Evolutionary conservation across 2,888 invertebrate species (phyloP), one percentile per base, ranked within the genome.

Genomic region (Uloborus plumipes): DNA sequence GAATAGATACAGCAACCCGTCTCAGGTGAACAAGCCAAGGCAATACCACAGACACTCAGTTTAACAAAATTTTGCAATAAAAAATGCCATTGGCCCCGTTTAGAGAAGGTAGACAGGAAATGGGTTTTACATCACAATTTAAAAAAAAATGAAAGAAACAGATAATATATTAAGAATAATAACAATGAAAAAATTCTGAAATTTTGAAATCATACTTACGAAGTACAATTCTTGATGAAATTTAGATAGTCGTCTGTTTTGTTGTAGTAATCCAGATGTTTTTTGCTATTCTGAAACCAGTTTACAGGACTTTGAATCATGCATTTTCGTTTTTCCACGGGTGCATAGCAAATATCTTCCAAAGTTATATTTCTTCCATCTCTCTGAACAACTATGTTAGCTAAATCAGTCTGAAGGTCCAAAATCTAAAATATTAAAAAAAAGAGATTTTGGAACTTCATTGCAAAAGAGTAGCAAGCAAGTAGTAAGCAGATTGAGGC

Each of bases 261-360:
- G 3, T 73, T 71, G 49, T 84, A 74, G 47, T 79, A 64, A 59
- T 67, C 72, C n/a, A 86, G 53, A 22, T 79, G 58, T 15, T 61
- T n/a, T 1, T 66, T 55, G 88, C 92, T 91, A 88, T 96, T 93
- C 88, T 95, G 93, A 90, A 93, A 98, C 91, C 96, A 99, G 65
- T 98, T 97, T 93, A 97, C 94, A 53, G 95, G 91, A 82, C 96
- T 96, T 91, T 96, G 94, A 14, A 99, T 92, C 16, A 94, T 93
- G 90, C 99, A 99, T 87, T 94, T 91, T 0, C 91, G 89, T 11
- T 93, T 90, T 9, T 91, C 91, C 85, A 99, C 90, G 0, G 99
- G 99, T 0, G 96, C 94, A 90, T 94, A 97, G 89, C 99, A 99
- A 77, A 99, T 95, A 87, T 97, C 94, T 73, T 93, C 92, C 69